phyloP scores from a whole-genome alignment of 2,797 vertebrate genomes.

The Babyrousa celebensis region DNA sequence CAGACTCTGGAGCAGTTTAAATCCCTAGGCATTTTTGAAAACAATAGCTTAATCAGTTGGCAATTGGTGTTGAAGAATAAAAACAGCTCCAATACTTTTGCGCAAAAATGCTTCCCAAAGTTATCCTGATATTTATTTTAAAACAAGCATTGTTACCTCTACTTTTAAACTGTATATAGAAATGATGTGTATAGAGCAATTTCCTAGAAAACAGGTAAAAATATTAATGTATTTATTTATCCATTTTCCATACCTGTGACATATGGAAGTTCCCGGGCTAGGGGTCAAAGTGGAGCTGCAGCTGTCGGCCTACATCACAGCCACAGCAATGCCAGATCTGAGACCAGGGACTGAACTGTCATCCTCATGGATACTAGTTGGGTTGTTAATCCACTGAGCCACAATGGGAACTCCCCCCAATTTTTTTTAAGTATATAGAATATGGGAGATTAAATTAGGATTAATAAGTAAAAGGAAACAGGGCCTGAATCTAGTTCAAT shows the following conservation, averaged over 20 bases:
- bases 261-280: no score
- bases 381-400: no score
- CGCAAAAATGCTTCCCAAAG: background rate
- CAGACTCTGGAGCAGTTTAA: background rate
- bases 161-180: background rate
- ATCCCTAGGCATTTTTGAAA: background rate
- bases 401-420: no score
- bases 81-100: background rate
- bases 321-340: no score
- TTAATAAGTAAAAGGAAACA: background rate
- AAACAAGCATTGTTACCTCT: background rate
- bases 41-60: background rate
- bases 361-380: no score
- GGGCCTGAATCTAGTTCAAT: conserved; percentile 6
- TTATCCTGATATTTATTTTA: conserved; percentile 40
- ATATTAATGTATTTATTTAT: background rate
- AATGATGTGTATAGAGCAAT: background rate
- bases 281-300: no score
- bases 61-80: background rate
- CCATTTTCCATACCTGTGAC: no score
- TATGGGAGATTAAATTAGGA: background rate
- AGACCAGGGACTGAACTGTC: no score
- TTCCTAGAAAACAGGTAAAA: conserved; percentile 3
- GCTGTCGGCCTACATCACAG: no score
- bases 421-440: conserved; percentile 21